Percentiles rank a stretch among this genome's conserved stretches.
phyloP scores from a whole-genome alignment of 2,113 vertebrate genomes.

The Thermophis baileyi region DNA sequence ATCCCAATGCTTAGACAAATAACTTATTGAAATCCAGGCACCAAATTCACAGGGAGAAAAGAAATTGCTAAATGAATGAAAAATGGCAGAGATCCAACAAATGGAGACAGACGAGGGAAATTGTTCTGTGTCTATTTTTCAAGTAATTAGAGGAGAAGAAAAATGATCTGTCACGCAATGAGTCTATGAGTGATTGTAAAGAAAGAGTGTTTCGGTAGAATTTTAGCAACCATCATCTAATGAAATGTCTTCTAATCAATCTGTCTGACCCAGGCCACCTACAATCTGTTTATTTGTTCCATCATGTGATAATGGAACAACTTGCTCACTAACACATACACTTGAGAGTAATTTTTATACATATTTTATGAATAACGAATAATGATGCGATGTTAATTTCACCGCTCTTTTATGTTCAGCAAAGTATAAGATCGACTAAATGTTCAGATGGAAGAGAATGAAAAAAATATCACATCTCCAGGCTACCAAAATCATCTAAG shows the following conservation, averaged over 20 bases:
- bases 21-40: slow-evolving; percentile 2
- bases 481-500: background rate
- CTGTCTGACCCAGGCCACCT: background rate
- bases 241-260: background rate
- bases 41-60: background rate
- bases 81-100: background rate
- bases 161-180: background rate
- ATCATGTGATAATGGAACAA: background rate
- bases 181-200: background rate
- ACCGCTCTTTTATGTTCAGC: background rate
- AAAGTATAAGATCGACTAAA: background rate
- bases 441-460: background rate
- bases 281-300: background rate
- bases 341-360: background rate
- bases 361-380: background rate
- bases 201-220: background rate
- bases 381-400: background rate
- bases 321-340: background rate
- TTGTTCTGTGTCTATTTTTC: background rate
- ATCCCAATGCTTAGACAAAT: background rate
- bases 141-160: background rate
- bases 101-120: background rate
- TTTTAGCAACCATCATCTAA: background rate
- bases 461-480: background rate
- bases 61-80: background rate